A percentile compares a stretch with the other conserved stretches of the same genome.
Evolutionary conservation across 2,113 vertebrate species (phyloP).

Genomic region (Zosterops borbonicus): DNA sequence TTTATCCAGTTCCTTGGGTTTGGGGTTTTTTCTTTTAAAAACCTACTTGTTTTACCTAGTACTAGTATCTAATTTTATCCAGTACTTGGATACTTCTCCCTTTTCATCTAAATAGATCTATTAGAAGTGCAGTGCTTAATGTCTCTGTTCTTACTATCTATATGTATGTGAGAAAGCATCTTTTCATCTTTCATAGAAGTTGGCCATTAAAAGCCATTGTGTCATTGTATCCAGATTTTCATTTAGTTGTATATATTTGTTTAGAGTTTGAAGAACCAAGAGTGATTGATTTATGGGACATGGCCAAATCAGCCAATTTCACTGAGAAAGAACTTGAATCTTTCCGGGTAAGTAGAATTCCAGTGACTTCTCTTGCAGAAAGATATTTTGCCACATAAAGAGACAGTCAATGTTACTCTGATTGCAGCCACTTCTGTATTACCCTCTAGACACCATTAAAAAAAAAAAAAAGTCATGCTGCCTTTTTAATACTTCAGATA

Average conservation of each 20-base stretch:
- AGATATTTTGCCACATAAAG: background rate
- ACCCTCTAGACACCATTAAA: background rate
- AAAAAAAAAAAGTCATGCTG: background rate
- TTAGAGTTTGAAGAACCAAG: conserved; percentile 93
- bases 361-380: background rate
- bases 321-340: conserved; percentile 88
- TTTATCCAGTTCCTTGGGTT: background rate
- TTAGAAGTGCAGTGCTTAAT: background rate
- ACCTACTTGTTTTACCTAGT: background rate
- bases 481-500: background rate
- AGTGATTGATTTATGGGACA: conserved; percentile 95
- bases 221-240: background rate
- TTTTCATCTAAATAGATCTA: background rate
- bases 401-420: fast-evolving
- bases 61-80: background rate
- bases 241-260: background rate
- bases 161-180: background rate
- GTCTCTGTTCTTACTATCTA: background rate
- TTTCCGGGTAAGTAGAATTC: conserved; percentile 81
- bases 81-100: background rate
- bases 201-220: background rate
- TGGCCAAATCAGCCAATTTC: conserved; percentile 89
- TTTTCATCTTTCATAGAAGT: background rate
- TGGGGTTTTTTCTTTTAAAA: background rate
- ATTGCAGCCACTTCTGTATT: background rate